Evolutionary conservation across 2,888 invertebrate genomes (phyloP).

Genomic region (Schizaphis graminum): DNA sequence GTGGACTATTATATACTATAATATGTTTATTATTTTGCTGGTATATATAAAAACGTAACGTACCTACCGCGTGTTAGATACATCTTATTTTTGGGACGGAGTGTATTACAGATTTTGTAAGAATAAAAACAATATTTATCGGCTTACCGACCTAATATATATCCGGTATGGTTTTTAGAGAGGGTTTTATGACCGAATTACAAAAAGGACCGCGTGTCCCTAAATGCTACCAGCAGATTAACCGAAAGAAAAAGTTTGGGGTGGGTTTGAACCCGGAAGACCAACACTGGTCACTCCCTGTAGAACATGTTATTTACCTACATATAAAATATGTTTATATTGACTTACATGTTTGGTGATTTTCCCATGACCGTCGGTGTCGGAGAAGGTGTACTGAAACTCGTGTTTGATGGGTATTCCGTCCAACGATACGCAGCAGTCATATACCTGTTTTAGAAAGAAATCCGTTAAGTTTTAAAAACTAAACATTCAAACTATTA

Average conservation of each 20-base stretch:
- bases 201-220: background rate
- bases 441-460: constrained; percentile 26
- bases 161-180: background rate
- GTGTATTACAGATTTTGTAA: background rate
- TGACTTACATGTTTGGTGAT: constrained; percentile 57
- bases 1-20: background rate
- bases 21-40: constrained; percentile 26
- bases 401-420: constrained; percentile 61
- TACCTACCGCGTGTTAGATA: background rate
- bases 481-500: background rate
- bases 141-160: background rate
- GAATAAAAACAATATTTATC: background rate
- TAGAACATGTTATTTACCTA: background rate
- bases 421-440: constrained; percentile 59
- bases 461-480: background rate
- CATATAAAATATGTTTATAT: background rate
- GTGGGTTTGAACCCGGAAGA: background rate
- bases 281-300: background rate
- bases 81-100: background rate
- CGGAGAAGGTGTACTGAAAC: constrained; percentile 56
- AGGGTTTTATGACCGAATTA: background rate
- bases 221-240: background rate
- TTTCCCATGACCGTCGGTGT: constrained; percentile 42
- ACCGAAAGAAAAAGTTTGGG: background rate
- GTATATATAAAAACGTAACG: background rate